These are phyloP conservation scores for Philhelius pedissequus DNA, from an alignment of 2,888 invertebrate genomes.

Conservation along the genomic window DNA sequence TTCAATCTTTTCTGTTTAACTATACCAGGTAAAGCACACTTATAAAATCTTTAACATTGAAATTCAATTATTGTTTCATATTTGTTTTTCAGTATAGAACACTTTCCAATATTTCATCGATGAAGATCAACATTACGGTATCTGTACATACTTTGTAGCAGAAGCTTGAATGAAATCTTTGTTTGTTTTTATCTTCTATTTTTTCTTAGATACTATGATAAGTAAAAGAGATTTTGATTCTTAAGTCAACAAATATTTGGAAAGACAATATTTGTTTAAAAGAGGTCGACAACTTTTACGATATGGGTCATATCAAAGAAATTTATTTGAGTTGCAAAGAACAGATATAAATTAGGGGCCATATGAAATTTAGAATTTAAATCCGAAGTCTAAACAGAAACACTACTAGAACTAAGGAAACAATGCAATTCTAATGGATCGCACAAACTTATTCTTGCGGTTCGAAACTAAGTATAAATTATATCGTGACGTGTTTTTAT, in stretches of 20 bases:
- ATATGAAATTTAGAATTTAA: too few species aligned
- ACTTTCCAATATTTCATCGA: not conserved
- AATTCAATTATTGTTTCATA: slow-evolving; percentile 48
- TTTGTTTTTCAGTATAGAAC: not conserved
- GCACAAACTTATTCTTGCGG: too few species aligned
- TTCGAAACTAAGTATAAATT: too few species aligned
- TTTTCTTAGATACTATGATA: not conserved
- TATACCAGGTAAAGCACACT: not conserved
- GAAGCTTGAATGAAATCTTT: not conserved
- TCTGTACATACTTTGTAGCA: not conserved
- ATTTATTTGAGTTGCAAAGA: too few species aligned
- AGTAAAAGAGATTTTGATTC: not conserved
- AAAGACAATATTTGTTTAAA: slow-evolving; percentile 18
- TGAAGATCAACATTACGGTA: not conserved
- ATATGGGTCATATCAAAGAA: slow-evolving; percentile 44
- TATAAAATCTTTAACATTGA: slow-evolving; percentile 28
- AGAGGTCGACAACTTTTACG: slow-evolving; percentile 43
- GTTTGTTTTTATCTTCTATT: slow-evolving; percentile 28
- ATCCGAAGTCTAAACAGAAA: too few species aligned
- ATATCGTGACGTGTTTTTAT: too few species aligned
- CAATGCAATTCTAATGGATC: too few species aligned
- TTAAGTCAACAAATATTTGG: slow-evolving; percentile 19
- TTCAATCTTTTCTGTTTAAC: slow-evolving; percentile 37
- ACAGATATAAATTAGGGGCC: too few species aligned
- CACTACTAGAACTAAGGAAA: too few species aligned